Conservation (phyloP, 2,888 invertebrate species). For the Barypeithes pellucidus region DNA sequence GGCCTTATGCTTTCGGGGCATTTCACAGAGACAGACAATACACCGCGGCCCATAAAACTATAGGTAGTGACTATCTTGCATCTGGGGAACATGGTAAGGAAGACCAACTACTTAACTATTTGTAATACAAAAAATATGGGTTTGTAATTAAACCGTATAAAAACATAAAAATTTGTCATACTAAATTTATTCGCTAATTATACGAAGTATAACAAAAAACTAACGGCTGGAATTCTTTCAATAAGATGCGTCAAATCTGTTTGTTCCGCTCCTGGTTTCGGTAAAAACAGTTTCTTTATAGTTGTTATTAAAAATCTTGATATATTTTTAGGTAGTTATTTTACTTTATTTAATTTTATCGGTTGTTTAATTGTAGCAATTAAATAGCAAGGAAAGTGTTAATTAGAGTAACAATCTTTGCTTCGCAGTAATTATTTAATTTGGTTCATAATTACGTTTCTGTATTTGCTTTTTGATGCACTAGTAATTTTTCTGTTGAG, state of each 20-base stretch:
- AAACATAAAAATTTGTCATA: too few species aligned
- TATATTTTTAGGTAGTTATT: constrained; percentile 15
- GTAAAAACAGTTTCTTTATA: constrained; percentile 14
- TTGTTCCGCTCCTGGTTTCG: constrained; percentile 28
- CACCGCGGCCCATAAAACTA: constrained; percentile 23
- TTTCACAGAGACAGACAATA: constrained; percentile 36
- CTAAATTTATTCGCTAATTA: background rate
- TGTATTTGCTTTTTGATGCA: constrained; percentile 23
- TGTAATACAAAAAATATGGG: too few species aligned
- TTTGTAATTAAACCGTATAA: too few species aligned
- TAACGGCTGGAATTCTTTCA: background rate
- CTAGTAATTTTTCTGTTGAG: background rate
- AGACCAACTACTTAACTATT: too few species aligned
- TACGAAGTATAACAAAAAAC: background rate
- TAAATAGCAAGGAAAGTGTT: constrained; percentile 30
- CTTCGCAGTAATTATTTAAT: constrained; percentile 17
- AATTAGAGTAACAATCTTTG: constrained; percentile 29
- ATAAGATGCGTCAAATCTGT: background rate
- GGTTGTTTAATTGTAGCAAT: constrained; percentile 27
- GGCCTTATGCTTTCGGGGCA: constrained; percentile 44
- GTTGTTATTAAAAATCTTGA: constrained; percentile 21
- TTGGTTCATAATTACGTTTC: constrained; percentile 21
- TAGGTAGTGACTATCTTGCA: background rate
- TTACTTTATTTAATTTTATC: constrained; percentile 28
- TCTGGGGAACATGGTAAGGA: too few species aligned